Percentiles rank a stretch among this genome's conserved stretches.
phyloP scores from a whole-genome alignment of 2,888 invertebrate genomes.

The Malacosoma neustria region DNA sequence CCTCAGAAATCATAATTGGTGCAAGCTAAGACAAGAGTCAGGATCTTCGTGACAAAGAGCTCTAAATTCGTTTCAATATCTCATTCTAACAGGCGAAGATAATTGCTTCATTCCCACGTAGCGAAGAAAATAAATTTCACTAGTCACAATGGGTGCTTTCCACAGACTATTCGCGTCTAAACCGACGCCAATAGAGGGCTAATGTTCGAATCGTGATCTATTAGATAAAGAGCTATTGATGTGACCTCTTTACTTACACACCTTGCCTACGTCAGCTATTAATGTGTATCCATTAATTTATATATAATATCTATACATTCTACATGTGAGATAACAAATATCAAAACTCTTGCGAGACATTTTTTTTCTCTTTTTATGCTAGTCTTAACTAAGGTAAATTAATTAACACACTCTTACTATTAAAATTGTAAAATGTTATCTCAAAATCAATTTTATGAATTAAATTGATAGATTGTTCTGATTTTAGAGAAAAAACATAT shows the following conservation, averaged over 20 bases:
- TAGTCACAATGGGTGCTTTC: slow-evolving; percentile 56
- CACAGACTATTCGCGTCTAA: slow-evolving; percentile 49
- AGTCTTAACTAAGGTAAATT: too few species aligned
- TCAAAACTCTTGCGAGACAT: too few species aligned
- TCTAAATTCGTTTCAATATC: slow-evolving; percentile 42
- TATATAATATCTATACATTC: too few species aligned
- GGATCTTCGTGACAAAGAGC: slow-evolving; percentile 30
- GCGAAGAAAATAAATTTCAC: slow-evolving; percentile 54
- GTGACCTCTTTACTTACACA: slow-evolving; percentile 42
- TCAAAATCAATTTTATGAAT: too few species aligned
- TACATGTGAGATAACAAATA: too few species aligned
- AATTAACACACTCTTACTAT: too few species aligned
- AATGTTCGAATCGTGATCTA: slow-evolving; percentile 57
- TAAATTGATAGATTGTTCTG: too few species aligned
- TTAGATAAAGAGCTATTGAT: slow-evolving; percentile 45
- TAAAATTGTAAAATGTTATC: too few species aligned
- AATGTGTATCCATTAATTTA: not conserved
- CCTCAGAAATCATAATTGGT: too few species aligned
- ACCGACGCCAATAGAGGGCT: slow-evolving; percentile 49
- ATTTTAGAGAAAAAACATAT: too few species aligned
- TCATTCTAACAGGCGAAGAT: slow-evolving; percentile 40
- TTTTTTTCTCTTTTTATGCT: too few species aligned
- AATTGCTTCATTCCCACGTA: slow-evolving; percentile 59
- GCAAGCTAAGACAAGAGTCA: too few species aligned
- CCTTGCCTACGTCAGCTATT: slow-evolving; percentile 19